Conservation (phyloP, 2,797 vertebrate genomes). For the Sorex maritimensis region DNA sequence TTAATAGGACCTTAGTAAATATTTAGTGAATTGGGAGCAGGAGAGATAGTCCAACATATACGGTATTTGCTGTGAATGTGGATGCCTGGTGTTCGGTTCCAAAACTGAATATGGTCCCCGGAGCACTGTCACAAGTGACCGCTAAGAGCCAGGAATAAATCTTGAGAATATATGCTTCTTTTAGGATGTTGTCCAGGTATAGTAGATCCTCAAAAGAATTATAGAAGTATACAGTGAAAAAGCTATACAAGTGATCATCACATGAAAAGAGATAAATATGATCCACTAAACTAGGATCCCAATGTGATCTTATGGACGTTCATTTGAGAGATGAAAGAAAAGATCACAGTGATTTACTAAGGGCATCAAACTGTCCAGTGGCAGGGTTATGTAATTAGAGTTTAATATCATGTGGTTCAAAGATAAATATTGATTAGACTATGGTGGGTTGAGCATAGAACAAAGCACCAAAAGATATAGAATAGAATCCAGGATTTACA, state of each 20-base stretch:
- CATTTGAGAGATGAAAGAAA: constrained; percentile 17
- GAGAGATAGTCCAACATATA: no score
- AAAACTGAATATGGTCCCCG: no score
- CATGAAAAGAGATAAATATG: constrained; percentile 32
- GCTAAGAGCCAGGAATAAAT: no score
- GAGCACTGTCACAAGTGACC: no score
- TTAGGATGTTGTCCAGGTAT: background rate
- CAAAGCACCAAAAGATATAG: background rate
- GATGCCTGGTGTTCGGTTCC: no score
- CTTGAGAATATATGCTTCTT: background rate
- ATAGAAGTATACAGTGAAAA: background rate
- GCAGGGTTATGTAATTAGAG: background rate
- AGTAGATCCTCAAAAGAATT: background rate
- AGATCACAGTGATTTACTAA: constrained; percentile 14
- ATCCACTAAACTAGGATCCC: background rate
- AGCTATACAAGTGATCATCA: background rate
- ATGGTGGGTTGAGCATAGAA: background rate
- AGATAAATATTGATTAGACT: background rate
- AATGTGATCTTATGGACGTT: background rate
- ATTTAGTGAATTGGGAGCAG: background rate
- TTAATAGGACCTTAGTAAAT: background rate
- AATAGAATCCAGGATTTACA: background rate
- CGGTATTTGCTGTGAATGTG: no score
- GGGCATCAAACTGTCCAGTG: background rate
- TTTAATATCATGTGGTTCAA: background rate